phyloP scores from a whole-genome alignment of 1,140 invertebrate genomes.

The Macrosteles quadrilineatus region DNA sequence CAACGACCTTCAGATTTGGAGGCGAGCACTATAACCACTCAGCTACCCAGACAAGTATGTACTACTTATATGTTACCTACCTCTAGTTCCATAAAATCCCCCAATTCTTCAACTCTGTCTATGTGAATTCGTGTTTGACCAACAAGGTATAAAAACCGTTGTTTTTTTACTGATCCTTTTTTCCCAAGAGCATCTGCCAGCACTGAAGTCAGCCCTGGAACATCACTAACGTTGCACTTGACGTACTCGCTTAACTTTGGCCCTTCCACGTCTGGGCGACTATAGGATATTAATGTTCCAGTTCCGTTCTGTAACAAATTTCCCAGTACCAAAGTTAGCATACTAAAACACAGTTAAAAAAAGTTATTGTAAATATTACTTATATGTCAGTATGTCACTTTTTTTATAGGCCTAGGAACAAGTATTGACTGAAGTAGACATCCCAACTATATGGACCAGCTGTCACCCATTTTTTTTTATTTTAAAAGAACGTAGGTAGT shows the following conservation, averaged over 20 bases:
- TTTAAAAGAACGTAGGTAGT: no score
- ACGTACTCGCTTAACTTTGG: constrained; percentile 63
- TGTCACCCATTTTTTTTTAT: no score
- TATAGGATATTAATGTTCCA: constrained; percentile 76
- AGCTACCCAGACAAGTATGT: no score
- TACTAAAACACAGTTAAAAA: constrained; percentile 1
- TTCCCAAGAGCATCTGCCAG: constrained; percentile 61
- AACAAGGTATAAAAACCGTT: constrained; percentile 71
- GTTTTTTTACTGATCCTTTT: constrained; percentile 69
- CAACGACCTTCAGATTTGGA: no score
- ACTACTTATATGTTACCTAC: no score
- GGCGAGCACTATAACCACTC: no score
- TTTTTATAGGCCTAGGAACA: no score
- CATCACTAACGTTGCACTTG: constrained; percentile 46
- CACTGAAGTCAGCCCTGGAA: constrained; percentile 52
- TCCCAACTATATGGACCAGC: no score
- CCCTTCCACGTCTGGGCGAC: constrained; percentile 65
- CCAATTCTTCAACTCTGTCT: constrained; percentile 78
- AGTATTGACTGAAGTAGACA: no score
- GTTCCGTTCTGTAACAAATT: constrained; percentile 51
- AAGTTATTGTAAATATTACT: no score
- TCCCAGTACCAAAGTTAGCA: constrained; percentile 9
- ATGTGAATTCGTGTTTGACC: constrained; percentile 87
- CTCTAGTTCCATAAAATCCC: constrained; percentile 89
- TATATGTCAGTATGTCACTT: no score